Conservation (phyloP, 2,113 vertebrate genomes). For the Acinonyx jubatus region DNA sequence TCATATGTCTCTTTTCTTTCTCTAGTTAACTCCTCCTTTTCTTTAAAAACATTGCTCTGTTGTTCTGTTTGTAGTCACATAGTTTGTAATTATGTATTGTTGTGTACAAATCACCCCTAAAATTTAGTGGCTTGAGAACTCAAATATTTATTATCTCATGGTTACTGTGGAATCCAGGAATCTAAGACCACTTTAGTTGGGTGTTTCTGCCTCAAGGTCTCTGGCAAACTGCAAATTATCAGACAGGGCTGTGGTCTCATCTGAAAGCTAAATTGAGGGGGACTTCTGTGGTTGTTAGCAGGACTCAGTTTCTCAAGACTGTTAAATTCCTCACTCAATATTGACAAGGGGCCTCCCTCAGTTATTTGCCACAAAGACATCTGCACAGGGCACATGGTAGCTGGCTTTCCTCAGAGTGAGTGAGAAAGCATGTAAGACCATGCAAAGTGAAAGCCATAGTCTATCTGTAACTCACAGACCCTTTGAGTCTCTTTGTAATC, state of each 20-base stretch:
- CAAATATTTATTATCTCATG: background rate
- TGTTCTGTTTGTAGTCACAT: background rate
- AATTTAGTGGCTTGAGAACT: background rate
- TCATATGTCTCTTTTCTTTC: background rate
- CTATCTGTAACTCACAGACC: background rate
- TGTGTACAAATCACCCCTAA: background rate
- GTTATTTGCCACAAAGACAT: background rate
- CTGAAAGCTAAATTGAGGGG: background rate
- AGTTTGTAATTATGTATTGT: background rate
- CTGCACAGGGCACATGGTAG: background rate
- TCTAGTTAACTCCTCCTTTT: background rate
- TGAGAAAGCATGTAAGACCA: background rate
- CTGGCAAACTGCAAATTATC: background rate
- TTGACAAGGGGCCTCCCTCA: background rate
- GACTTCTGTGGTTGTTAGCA: background rate
- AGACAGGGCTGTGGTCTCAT: background rate
- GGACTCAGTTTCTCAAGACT: background rate
- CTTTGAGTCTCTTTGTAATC: background rate
- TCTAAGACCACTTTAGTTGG: background rate
- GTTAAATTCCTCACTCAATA: background rate
- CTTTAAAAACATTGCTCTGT: background rate
- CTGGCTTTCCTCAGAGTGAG: background rate
- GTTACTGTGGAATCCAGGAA: background rate
- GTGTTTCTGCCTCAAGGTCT: background rate
- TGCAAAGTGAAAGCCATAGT: background rate